These are phyloP conservation scores for Callopanchax toddi DNA, from an alignment of 2,113 vertebrate species.

Conservation along the genomic window DNA sequence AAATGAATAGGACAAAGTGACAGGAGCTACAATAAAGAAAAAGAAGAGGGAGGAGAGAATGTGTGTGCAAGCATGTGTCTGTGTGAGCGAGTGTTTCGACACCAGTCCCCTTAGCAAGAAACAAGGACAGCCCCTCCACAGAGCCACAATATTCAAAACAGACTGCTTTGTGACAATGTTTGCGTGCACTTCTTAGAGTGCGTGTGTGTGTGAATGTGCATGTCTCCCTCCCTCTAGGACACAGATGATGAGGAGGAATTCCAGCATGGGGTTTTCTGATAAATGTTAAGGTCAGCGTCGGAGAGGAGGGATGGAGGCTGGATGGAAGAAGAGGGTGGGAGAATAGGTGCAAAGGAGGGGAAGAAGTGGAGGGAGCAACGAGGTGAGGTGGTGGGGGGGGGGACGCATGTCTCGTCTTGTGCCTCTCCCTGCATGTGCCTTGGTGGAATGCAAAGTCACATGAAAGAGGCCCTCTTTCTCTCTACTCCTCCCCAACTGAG, in stretches of 20 bases:
- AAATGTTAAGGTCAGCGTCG: conserved; percentile 91
- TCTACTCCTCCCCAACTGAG: conserved; percentile 50
- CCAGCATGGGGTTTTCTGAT: conserved; percentile 88
- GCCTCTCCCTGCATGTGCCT: conserved; percentile 86
- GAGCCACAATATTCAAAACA: conserved; percentile 92
- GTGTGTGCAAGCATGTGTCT: conserved; percentile 64
- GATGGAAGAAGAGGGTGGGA: conserved; percentile 64
- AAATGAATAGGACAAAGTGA: conserved; percentile 98
- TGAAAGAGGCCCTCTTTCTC: conserved; percentile 79
- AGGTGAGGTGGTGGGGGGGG: conserved; percentile 46
- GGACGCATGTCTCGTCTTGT: conserved; percentile 86
- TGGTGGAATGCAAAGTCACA: conserved; percentile 84
- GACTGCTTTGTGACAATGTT: conserved; percentile 86
- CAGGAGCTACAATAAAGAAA: conserved; percentile 95
- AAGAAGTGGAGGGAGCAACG: conserved; percentile 60
- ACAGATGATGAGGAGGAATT: conserved; percentile 90
- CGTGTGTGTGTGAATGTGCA: conserved; percentile 68
- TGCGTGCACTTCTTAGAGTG: conserved; percentile 70
- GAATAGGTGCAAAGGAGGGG: conserved; percentile 26
- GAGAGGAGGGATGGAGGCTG: conserved; percentile 61
- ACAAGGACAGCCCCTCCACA: conserved; percentile 87
- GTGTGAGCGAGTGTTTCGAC: conserved; percentile 61
- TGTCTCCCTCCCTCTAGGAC: too few species aligned
- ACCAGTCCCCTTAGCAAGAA: conserved; percentile 85
- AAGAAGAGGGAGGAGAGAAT: conserved; percentile 59